Base-by-base conservation (phyloP, 2,113 vertebrate species). In the Oceanites oceanicus region DNA sequence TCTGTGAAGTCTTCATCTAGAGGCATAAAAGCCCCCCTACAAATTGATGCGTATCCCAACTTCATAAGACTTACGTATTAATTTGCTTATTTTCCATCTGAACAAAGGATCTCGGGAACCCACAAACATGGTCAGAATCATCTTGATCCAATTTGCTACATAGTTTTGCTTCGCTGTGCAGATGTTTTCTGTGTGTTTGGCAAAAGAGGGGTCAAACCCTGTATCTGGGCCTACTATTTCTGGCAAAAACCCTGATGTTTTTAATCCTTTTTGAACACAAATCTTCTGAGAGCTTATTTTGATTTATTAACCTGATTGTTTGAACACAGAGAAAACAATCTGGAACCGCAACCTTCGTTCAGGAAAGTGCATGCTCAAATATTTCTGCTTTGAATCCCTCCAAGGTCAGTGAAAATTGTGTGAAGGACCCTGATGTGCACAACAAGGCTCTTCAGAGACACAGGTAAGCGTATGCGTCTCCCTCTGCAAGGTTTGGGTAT, bases 141-240 rank as follows among this genome's bases (percentile, higher is more conserved):
- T 89, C 86, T 71, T 92, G 68, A 81, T 94, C 68, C 58, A 55
- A 75, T 78, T 95, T 85, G 49, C 52, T 55, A 45, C 12, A 4
- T 18, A 83, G 68, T 86, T 91, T 72, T 81, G 52, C 66, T 75
- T 67, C 65, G 85, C 52, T 52, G 49, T 3, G 15, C 83, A 94
- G 79, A 75, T 61, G 34, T 89, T 95, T 94, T 89, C 56, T 93
- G 13, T 75, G 84, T 68, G 19, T 68, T 95, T 73, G 62, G 84
- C 56, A 92, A 82, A 95, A 88, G 23, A 90, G 44, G 52, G 92
- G 76, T 88, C 94, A 89, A 94, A 92, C 40, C 8, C 30, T 78
- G 5, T 86, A 68, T n/a, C 59, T 77, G 34, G 78, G 50, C n/a
- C 75, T 91, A 80, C 82, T 76, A 88, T 80, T 96, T 88, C 72